Base-by-base conservation (phyloP, 2,113 vertebrate species). In the Actenoides lindsayi region DNA sequence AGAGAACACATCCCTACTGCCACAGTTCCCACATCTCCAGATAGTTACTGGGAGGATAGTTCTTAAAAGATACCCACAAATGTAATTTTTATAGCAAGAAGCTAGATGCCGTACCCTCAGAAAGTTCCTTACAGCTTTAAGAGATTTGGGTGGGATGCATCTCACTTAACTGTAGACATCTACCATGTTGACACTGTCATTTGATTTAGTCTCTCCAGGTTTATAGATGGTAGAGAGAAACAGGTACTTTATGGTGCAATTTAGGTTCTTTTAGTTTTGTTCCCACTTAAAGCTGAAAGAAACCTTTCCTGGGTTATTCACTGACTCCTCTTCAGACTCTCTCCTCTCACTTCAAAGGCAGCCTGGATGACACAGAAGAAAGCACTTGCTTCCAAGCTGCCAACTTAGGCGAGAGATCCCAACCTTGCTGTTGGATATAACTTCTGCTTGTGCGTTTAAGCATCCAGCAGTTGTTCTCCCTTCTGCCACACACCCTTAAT, bases 211-310 rank as follows among this genome's bases (percentile, higher is more conserved):
- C 16, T 93, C 35, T 69, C 8, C 25, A 75, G 42, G 27, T 33
- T 75, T 51, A 77, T 0, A 64, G 71, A 54, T 5, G 19, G 41
- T 21, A 71, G 42, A 41, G 54, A 59, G 23, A 53, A 37, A 77
- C 0, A 0, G 10, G 35, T 0, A 0, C 59, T 74, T 83, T 37
- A 37, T 19, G 15, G n/a, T 7, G 23, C 20, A 81, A 60, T 59
- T 87, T 64, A 33, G 13, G 23, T 71, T 39, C 30, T 78, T 90
- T 84, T 56, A 75, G 30, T 30, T 94, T 79, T 87, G 33, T 59
- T 94, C 89, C 46, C 64, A 75, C 56, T 81, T 62, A 39, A 83
- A 88, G 31, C 6, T 80, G 67, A 73, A 92, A 84, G 5, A 82
- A 82, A 86, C 64, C 37, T 41, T 69, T 79, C 44, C 71, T 8